Percentiles rank a stretch among this genome's conserved stretches.
Evolutionary conservation across 2,888 invertebrate species (phyloP).

Genomic region (Oxytorus armatus): DNA sequence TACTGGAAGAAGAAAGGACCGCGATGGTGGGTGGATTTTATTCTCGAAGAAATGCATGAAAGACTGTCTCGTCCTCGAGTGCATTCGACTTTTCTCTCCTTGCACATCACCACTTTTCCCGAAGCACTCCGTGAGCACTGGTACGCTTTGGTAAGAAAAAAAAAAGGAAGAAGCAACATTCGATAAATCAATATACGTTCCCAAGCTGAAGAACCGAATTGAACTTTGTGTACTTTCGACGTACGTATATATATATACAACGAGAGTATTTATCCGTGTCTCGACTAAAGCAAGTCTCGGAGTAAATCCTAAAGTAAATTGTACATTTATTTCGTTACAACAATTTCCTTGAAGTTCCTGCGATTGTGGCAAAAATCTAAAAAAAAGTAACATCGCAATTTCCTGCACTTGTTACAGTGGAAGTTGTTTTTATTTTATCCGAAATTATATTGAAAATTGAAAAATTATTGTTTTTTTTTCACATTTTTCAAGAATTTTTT

Average conservation of each 20-base stretch:
- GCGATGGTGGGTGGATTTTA: background rate
- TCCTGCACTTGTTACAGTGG: too few relatives aligned
- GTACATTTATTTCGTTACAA: background rate
- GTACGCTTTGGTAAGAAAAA: slow-evolving; percentile 1
- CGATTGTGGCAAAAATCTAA: background rate
- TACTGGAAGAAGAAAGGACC: slow-evolving; percentile 16
- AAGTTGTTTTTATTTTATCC: too few relatives aligned
- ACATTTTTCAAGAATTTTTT: too few relatives aligned
- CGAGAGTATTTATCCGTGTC: slow-evolving; percentile 3
- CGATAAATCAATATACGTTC: slow-evolving; percentile 41
- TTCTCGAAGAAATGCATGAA: slow-evolving; percentile 21
- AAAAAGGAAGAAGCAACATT: background rate
- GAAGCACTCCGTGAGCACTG: background rate
- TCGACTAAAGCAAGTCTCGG: background rate
- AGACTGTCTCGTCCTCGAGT: slow-evolving; percentile 35
- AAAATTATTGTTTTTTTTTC: too few relatives aligned
- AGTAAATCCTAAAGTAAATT: background rate
- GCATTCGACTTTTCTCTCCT: slow-evolving; percentile 12
- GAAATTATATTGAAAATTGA: too few relatives aligned
- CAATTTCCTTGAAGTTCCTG: background rate
- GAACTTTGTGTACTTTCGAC: slow-evolving; percentile 11
- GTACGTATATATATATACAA: background rate
- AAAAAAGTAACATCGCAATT: too few relatives aligned
- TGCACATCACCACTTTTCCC: background rate
- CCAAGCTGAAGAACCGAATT: slow-evolving; percentile 8